Evolutionary conservation across 2,797 vertebrate genomes (phyloP).

Genomic region (Protonibea diacanthus): DNA sequence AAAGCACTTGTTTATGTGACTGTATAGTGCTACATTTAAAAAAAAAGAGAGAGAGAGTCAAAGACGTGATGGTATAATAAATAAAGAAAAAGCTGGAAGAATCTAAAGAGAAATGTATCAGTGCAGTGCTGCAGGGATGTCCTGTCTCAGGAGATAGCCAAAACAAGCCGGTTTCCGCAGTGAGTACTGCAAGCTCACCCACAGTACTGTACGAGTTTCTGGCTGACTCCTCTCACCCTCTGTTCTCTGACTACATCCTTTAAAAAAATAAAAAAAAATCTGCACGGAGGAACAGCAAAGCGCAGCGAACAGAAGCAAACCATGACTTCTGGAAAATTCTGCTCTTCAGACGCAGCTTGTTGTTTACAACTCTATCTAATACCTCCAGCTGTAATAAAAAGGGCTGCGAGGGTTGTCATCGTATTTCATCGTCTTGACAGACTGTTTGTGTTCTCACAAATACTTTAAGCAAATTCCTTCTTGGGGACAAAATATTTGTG

Average conservation of each 20-base stretch:
- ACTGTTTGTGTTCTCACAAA: slow-evolving; percentile 7
- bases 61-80: background rate
- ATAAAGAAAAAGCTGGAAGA: background rate
- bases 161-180: slow-evolving; percentile 11
- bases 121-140: slow-evolving; percentile 14
- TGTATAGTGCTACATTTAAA: background rate
- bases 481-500: slow-evolving; percentile 14
- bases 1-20: too few relatives aligned
- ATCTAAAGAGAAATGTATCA: background rate
- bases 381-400: slow-evolving; percentile 10
- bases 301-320: slow-evolving; percentile 32
- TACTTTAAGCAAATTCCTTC: slow-evolving; percentile 1
- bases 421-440: slow-evolving; percentile 6
- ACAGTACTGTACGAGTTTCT: slow-evolving; percentile 18
- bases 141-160: slow-evolving; percentile 2
- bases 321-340: slow-evolving; percentile 38
- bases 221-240: slow-evolving; percentile 43
- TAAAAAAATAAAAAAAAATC: slow-evolving; percentile 8
- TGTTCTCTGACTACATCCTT: slow-evolving; percentile 54
- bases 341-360: slow-evolving; percentile 36
- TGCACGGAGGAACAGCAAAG: slow-evolving; percentile 31
- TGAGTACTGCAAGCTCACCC: slow-evolving; percentile 34
- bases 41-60: background rate
- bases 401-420: background rate
- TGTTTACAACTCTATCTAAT: slow-evolving; percentile 24